These are phyloP conservation scores for Drosophila prosaltans DNA, from an alignment of 1,140 invertebrate genomes.

Conservation along the genomic window DNA sequence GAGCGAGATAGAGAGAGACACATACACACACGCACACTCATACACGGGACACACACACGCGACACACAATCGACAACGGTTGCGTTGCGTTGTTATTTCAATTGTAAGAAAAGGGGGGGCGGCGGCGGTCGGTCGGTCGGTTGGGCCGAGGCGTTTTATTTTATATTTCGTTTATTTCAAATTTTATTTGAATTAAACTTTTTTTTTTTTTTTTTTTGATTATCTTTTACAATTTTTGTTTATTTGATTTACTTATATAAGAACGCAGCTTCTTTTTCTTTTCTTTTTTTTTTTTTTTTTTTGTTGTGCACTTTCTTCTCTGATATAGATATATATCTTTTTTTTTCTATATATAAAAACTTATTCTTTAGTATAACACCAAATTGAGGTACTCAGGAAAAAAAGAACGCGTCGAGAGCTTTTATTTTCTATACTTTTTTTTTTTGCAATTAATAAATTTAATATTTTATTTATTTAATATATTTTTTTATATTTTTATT, in stretches of 20 bases:
- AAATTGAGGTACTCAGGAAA: conserved; percentile 14
- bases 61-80: neutral
- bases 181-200: conserved; percentile 41
- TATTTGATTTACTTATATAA: conserved; percentile 17
- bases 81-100: conserved; percentile 7
- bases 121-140: too few relatives aligned
- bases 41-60: conserved; percentile 1
- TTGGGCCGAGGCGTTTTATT: conserved; percentile 28
- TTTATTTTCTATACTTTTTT: too few relatives aligned
- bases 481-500: conserved; percentile 8
- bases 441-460: conserved; percentile 2
- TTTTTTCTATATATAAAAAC: conserved; percentile 28
- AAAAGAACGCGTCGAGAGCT: conserved; percentile 1
- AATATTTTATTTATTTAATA: neutral
- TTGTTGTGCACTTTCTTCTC: conserved; percentile 15
- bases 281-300: neutral
- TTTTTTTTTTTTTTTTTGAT: conserved; percentile 7
- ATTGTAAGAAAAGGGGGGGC: neutral
- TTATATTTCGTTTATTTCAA: neutral
- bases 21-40: conserved; percentile 20
- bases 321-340: conserved; percentile 26
- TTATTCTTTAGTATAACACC: conserved; percentile 28
- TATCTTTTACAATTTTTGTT: neutral
- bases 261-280: conserved; percentile 1
- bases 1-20: conserved; percentile 28